Percentiles rank a stretch among this genome's conserved stretches.
Evolutionary conservation across 2,113 vertebrate genomes (phyloP).

Genomic region (Rhabdomys dilectus): DNA sequence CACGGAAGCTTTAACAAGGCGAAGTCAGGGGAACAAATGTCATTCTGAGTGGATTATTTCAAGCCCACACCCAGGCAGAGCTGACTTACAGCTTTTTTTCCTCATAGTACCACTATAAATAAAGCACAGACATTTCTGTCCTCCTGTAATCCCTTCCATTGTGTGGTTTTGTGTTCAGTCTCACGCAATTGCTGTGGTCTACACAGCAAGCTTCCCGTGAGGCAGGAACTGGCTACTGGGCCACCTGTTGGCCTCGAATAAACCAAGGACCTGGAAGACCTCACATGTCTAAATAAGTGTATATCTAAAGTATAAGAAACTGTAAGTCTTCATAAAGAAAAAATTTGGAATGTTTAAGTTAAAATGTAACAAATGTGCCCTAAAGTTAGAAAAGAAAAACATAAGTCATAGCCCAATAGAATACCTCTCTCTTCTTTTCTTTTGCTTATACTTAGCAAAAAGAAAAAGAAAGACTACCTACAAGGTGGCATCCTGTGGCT

Average conservation of each 20-base stretch:
- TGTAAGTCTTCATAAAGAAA: background rate
- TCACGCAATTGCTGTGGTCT: constrained; percentile 51
- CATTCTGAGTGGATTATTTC: constrained; percentile 72
- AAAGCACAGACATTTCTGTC: constrained; percentile 67
- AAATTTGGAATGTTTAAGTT: background rate
- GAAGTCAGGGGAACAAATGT: constrained; percentile 71
- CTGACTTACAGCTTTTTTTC: constrained; percentile 68
- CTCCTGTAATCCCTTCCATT: constrained; percentile 62
- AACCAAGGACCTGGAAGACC: background rate
- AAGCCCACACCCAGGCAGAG: constrained; percentile 75
- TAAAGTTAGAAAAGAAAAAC: background rate
- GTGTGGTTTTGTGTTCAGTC: constrained; percentile 23
- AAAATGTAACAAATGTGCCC: background rate
- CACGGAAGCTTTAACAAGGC: constrained; percentile 67
- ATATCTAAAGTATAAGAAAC: background rate
- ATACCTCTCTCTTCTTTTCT: background rate
- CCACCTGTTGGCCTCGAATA: background rate
- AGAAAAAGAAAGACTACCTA: constrained; percentile 4
- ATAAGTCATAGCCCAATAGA: background rate
- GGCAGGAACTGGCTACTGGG: background rate
- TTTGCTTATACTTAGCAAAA: constrained; percentile 30
- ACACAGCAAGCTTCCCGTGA: background rate
- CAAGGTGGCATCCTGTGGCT: background rate
- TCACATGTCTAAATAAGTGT: background rate
- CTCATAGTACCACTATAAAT: constrained; percentile 72